These are phyloP conservation scores for Columba guinea DNA, from an alignment of 2,797 vertebrate species.

Conservation along the genomic window DNA sequence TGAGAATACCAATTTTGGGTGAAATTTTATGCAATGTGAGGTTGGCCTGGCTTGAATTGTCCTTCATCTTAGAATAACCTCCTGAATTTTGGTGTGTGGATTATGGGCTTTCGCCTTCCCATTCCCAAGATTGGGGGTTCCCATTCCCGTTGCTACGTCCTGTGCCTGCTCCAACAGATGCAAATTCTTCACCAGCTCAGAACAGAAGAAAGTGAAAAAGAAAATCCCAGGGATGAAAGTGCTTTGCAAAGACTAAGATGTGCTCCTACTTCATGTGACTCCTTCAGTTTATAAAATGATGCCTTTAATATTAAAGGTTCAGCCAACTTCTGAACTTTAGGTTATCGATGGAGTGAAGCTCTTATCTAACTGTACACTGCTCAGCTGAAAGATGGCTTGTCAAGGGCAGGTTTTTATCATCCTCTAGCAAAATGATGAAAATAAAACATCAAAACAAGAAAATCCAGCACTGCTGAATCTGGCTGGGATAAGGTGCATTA, in stretches of 20 bases:
- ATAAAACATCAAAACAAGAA: background rate
- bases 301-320: background rate
- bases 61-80: background rate
- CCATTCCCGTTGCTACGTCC: background rate
- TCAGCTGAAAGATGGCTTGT: background rate
- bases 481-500: background rate
- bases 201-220: background rate
- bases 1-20: background rate
- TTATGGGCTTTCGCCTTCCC: background rate
- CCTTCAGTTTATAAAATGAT: background rate
- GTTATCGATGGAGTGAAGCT: background rate
- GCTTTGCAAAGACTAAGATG: background rate
- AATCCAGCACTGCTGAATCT: background rate
- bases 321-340: background rate
- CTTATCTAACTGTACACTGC: background rate
- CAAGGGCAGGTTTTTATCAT: background rate
- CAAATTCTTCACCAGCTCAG: background rate
- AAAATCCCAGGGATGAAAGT: background rate
- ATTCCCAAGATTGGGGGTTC: background rate
- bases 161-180: background rate
- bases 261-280: accelerated
- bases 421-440: background rate
- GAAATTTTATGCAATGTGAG: background rate
- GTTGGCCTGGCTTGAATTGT: slow-evolving; percentile 34
- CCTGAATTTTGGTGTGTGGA: background rate